Evolutionary conservation across 2,888 invertebrate genomes (phyloP), one percentile per base, ranked within the genome.

Genomic region (Therioaphis trifolii): DNA sequence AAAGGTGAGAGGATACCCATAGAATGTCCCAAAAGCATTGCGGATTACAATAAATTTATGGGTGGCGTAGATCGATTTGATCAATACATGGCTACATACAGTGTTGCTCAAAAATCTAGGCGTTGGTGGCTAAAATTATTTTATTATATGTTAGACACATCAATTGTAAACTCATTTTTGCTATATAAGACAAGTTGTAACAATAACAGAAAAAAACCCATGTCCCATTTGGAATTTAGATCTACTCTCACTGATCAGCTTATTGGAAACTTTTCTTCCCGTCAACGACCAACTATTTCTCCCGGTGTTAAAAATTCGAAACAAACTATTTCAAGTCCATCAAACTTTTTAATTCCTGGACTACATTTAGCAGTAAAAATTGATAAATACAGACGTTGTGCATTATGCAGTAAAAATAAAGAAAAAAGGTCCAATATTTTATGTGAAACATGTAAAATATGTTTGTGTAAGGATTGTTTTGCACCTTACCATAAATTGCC

Each of bases 1-100:
- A 35, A 85, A 75, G 63, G 63, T 9, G 43, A 43, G 18, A 77
- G 18, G 18, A 21, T 27, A 35, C 29, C 58, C 11, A 29, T 77
- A n/a, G 24, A 21, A 61, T 87, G 85, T 49, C 86, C 85, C 46
- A 46, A 29, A 68, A 84, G 84, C 27, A 85, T 87, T 12, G 82
- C 79, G 14, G 86, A 86, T 78, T 87, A 86, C 84, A 86, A 86
- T 58, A 80, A 55, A 21, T 79, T 78, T 77, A 87, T 87, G 86
- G 86, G 86, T 40, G 86, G 85, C 15, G 86, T 86, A 18, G 69
- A 69, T n/a, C 21, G 43, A 9, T 69, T 69, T 69, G 21, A 69
- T 43, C 69, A 69, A 35, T 71, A 71, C 27, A 43, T 49, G 43
- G 24, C 71, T 49, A 12, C 35, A 18, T 71, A 71, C 12, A 71